Conservation (phyloP, 2,888 invertebrate genomes). For the Antheraea yamamai region DNA sequence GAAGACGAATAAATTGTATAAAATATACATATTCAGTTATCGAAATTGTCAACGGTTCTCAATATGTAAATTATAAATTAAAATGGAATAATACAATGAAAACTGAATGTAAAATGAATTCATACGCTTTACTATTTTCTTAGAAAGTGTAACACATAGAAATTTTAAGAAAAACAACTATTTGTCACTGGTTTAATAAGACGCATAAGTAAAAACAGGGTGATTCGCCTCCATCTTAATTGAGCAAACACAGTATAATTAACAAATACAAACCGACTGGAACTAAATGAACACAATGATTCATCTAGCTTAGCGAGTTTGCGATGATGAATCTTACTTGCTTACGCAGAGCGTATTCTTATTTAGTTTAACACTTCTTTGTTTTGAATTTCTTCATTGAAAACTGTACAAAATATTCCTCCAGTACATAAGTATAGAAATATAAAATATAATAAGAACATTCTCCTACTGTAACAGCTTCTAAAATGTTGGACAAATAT, state of each 20-base stretch:
- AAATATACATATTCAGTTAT: neutral
- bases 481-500: too few relatives aligned
- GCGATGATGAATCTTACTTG: slow-evolving; percentile 21
- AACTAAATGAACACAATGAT: slow-evolving; percentile 54
- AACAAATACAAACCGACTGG: slow-evolving; percentile 51
- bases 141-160: neutral
- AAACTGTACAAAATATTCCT: neutral
- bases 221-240: slow-evolving; percentile 49
- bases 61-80: neutral
- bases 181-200: slow-evolving; percentile 30
- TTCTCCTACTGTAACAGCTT: too few relatives aligned
- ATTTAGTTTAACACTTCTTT: neutral
- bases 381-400: neutral
- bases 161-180: slow-evolving; percentile 26
- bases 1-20: neutral
- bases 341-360: neutral
- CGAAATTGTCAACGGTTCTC: neutral
- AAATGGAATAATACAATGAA: neutral
- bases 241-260: slow-evolving; percentile 45
- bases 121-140: neutral
- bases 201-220: slow-evolving; percentile 35
- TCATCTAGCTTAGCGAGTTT: slow-evolving; percentile 38
- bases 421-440: neutral
- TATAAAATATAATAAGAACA: neutral
- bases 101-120: neutral